These are phyloP conservation scores for Drosophila pallidifrons DNA, from an alignment of 1,140 invertebrate genomes.

Conservation along the genomic window DNA sequence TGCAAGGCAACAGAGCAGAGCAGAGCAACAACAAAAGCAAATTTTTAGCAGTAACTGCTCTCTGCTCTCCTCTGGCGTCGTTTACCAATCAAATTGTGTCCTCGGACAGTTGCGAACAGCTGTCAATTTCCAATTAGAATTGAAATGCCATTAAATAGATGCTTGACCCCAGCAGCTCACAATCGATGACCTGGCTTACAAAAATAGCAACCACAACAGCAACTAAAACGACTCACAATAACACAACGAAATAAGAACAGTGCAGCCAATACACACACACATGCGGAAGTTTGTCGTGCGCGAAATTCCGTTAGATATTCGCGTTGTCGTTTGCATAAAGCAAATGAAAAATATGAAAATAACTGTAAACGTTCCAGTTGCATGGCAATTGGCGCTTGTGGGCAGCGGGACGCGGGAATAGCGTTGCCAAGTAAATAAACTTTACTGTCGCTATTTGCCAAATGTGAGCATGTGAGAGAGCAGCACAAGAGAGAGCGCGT, in stretches of 20 bases:
- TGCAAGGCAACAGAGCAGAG: constrained; percentile 15
- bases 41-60: constrained; percentile 1
- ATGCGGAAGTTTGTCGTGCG: constrained; percentile 8
- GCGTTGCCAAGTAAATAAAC: constrained; percentile 81
- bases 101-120: constrained; percentile 47
- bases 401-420: background rate
- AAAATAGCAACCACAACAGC: constrained; percentile 1
- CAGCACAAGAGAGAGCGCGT: background rate
- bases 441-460: constrained; percentile 76
- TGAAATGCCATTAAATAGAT: constrained; percentile 62
- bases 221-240: background rate
- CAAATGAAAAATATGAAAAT: constrained; percentile 55
- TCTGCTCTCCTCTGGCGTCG: background rate
- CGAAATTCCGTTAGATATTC: constrained; percentile 54
- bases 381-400: constrained; percentile 61
- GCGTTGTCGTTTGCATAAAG: constrained; percentile 34
- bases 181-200: background rate
- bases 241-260: background rate
- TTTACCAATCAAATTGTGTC: constrained; percentile 58
- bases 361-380: constrained; percentile 64
- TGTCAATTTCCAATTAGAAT: constrained; percentile 65
- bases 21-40: no score
- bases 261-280: background rate
- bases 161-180: background rate
- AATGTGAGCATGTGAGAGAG: constrained; percentile 4